phyloP scores from a whole-genome alignment of 2,888 invertebrate species.

The Heteromyza rotundicornis region DNA sequence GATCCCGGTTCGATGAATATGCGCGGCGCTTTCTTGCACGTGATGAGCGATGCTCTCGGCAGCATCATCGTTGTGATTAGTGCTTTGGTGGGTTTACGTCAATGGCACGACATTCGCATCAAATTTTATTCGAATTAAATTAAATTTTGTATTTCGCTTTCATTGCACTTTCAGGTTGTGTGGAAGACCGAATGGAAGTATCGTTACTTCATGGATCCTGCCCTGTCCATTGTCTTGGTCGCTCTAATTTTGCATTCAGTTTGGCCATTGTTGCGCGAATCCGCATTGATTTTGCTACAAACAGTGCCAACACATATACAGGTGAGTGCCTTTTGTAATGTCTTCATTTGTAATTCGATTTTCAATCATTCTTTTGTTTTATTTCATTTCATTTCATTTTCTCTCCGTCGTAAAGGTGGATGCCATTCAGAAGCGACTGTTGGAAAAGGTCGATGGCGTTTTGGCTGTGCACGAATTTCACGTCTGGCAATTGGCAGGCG shows the following conservation, averaged over 20 bases:
- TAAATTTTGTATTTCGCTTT: not conserved
- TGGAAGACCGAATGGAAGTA: constrained; percentile 84
- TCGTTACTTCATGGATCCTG: constrained; percentile 91
- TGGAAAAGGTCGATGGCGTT: constrained; percentile 92
- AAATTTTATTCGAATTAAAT: constrained; percentile 63
- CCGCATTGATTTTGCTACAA: constrained; percentile 92
- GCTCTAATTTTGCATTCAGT: constrained; percentile 85
- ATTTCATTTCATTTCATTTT: not conserved
- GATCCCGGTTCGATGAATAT: constrained; percentile 93
- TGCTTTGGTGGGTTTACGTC: constrained; percentile 71
- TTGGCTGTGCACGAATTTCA: constrained; percentile 97
- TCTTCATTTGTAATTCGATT: not conserved
- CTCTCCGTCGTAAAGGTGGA: constrained; percentile 70
- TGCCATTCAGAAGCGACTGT: constrained; percentile 84
- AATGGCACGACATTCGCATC: constrained; percentile 66
- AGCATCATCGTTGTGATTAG: constrained; percentile 74
- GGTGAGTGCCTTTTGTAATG: no score
- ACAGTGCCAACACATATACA: constrained; percentile 98
- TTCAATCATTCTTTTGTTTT: not conserved
- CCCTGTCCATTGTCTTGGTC: constrained; percentile 88
- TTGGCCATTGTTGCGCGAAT: constrained; percentile 91
- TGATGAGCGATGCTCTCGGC: constrained; percentile 96
- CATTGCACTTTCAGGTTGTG: constrained; percentile 65
- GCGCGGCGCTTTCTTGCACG: constrained; percentile 99
- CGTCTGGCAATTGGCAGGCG: constrained; percentile 97